Conservation (phyloP, 2,888 invertebrate genomes). For the Apamea crenata region DNA sequence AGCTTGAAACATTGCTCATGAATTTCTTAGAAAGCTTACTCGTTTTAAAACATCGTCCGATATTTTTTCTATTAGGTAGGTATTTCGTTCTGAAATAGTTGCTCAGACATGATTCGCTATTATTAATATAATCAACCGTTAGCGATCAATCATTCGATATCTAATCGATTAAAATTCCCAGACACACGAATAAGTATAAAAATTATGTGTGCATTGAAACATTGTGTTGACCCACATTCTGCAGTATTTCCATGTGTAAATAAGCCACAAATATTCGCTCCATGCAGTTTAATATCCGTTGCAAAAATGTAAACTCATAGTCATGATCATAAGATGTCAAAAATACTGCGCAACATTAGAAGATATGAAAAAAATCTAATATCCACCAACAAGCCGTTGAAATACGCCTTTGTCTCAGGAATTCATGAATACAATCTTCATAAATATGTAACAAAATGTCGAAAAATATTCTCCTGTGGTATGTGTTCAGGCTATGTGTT, state of each 20-base stretch:
- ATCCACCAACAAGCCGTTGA: constrained; percentile 56
- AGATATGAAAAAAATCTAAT: constrained; percentile 62
- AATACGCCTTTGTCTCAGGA: constrained; percentile 65
- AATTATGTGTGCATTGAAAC: constrained; percentile 1
- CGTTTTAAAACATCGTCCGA: constrained; percentile 4
- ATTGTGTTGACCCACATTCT: constrained; percentile 32
- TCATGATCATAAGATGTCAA: constrained; percentile 3
- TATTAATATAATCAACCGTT: constrained; percentile 22
- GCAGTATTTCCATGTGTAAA: constrained; percentile 22
- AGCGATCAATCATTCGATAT: constrained; percentile 25
- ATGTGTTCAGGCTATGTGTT: constrained; percentile 41
- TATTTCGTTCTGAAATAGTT: neutral
- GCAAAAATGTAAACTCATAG: constrained; percentile 22
- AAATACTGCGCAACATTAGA: constrained; percentile 35
- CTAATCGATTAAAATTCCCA: constrained; percentile 29
- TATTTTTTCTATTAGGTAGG: neutral
- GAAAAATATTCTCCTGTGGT: constrained; percentile 47
- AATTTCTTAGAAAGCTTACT: constrained; percentile 22
- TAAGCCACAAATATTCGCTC: constrained; percentile 21
- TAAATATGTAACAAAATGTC: constrained; percentile 65
- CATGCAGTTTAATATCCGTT: constrained; percentile 41
- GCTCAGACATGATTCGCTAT: neutral
- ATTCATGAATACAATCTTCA: constrained; percentile 72
- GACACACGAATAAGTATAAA: constrained; percentile 1
- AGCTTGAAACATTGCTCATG: constrained; percentile 11